Base-by-base conservation (phyloP, 1,140 invertebrate genomes). In the Akabosia matsudoensis region DNA sequence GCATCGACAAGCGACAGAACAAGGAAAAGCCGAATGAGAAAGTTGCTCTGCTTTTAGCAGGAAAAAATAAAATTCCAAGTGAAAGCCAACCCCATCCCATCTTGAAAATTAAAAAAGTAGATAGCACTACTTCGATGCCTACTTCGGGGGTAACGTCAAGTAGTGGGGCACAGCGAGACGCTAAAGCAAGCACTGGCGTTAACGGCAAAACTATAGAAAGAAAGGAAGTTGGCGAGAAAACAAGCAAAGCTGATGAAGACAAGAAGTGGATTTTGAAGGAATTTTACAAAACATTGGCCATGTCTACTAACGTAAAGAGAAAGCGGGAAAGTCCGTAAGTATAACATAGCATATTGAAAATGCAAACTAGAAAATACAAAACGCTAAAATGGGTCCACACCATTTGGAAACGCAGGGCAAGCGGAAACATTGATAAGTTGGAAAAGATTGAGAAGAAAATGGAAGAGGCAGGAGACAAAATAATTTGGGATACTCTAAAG, bases 1-100 rank as follows among this genome's bases (percentile, higher is more conserved):
- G 93, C 0, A 88, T 93, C 67, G 92, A 94, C 83, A 88, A 91
- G 73, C 90, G 92, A 77, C 89, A 88, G 84, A 91, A 90, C 81
- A 91, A 92, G 3, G 3, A 56, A 56, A 28, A 74, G 13, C 1
- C 56, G 4, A 51, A 33, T 14, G 31, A 26, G 4, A 73, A 0
- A 4, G 54, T 22, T 51, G 51, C 26, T 13, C 16, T 31, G 28
- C 3, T 13, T 16, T 30, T 10, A 31, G 51, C n/a, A 67, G 30
- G 14, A 16, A 1, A 45, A 16, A 37, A 64, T 3, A 72, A 45
- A 26, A 30, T 28, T 30, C 24, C 7, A 10, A 7, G 18, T 45
- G 37, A 45, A 45, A 18, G 7, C 7, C 37, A 45, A 45, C 37
- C 7, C n/a, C n/a, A n/a, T n/a, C n/a, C n/a, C n/a, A n/a, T n/a